phyloP scores from a whole-genome alignment of 2,797 vertebrate genomes.

The Crypturellus tataupa region DNA sequence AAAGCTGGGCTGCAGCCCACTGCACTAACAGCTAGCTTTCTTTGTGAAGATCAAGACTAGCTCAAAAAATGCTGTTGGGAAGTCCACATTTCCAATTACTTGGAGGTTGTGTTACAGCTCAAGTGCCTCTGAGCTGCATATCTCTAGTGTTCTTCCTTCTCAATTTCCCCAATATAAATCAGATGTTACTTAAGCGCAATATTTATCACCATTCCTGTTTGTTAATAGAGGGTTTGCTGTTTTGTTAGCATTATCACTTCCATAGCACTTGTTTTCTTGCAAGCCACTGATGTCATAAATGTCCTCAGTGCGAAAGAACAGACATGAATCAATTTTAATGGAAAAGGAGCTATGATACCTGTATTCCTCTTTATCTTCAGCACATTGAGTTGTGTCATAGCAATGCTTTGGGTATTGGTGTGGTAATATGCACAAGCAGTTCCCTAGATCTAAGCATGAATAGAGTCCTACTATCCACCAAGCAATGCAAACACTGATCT shows the following conservation, averaged over 20 bases:
- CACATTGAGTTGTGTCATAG: background rate
- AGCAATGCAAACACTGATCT: background rate
- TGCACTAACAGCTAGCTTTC: slow-evolving; percentile 44
- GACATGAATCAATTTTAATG: slow-evolving; percentile 25
- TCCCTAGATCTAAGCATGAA: background rate
- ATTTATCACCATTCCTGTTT: background rate
- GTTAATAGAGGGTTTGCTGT: background rate
- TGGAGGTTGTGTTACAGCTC: background rate
- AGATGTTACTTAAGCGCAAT: background rate
- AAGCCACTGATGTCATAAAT: background rate
- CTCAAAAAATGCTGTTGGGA: background rate
- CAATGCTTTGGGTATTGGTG: background rate
- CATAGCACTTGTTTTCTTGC: background rate
- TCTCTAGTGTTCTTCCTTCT: background rate
- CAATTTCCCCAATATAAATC: slow-evolving; percentile 2
- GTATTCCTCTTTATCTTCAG: background rate
- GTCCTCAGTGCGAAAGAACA: background rate
- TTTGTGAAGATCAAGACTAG: slow-evolving; percentile 46
- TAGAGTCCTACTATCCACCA: background rate
- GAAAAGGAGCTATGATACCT: background rate
- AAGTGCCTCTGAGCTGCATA: background rate
- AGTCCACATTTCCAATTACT: background rate
- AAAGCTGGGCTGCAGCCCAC: slow-evolving; percentile 68
- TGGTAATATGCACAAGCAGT: background rate
- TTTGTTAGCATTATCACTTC: background rate